A percentile compares a stretch with the other conserved stretches of the same genome.
Conservation (phyloP, 2,888 invertebrate species). For the Pristionchus exspectatus region DNA sequence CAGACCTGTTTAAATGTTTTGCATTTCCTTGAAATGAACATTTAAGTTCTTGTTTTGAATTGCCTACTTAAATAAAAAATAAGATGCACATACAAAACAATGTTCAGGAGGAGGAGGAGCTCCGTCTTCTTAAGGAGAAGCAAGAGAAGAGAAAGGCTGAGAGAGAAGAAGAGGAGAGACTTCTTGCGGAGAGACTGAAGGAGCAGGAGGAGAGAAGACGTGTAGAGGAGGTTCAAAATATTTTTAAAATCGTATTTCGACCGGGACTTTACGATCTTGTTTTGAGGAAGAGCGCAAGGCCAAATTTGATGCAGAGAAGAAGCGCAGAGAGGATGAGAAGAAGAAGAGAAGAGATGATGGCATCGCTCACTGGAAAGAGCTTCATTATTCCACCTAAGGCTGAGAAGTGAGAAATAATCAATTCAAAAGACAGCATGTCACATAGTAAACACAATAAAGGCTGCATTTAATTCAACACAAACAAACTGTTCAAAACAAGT, state of each 20-base stretch:
- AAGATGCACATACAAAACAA: not conserved
- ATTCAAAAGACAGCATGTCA: too few species aligned
- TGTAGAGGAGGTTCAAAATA: conserved; percentile 71
- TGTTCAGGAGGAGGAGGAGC: conserved; percentile 84
- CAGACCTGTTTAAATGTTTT: too few species aligned
- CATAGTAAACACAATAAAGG: not conserved
- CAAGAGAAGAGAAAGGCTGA: conserved; percentile 76
- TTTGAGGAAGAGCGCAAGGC: conserved; percentile 71
- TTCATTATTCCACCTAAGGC: conserved; percentile 55
- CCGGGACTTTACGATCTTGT: not conserved
- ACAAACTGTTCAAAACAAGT: not conserved
- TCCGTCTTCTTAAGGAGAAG: conserved; percentile 92
- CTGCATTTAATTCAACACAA: conserved; percentile 56
- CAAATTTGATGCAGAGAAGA: conserved; percentile 70
- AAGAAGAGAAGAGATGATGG: conserved; percentile 73
- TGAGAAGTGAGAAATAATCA: conserved; percentile 35
- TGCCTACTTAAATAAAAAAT: too few species aligned
- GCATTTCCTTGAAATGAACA: too few species aligned
- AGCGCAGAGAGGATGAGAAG: conserved; percentile 77
- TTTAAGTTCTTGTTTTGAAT: too few species aligned
- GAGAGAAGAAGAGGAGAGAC: conserved; percentile 76
- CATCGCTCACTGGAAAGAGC: conserved; percentile 56
- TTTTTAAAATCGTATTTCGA: not conserved
- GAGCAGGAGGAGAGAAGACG: conserved; percentile 74
- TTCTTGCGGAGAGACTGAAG: conserved; percentile 71